These are phyloP conservation scores for Salmo trutta DNA, from an alignment of 2,797 vertebrate species.

Conservation along the genomic window DNA sequence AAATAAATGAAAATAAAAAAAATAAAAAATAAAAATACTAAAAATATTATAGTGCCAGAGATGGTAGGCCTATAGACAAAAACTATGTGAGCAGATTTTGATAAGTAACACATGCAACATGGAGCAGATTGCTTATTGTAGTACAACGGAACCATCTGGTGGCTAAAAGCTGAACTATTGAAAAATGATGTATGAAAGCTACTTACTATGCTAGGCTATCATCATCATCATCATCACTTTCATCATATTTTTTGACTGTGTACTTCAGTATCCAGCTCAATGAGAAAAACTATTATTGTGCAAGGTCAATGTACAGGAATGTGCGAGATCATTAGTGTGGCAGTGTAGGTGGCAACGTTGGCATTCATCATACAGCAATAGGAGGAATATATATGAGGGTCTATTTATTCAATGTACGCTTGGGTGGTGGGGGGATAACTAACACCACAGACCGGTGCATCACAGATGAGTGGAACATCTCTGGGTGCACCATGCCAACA, in stretches of 20 bases:
- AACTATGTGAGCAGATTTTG: neutral
- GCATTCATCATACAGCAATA: neutral
- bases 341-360: neutral
- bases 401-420: neutral
- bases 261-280: neutral
- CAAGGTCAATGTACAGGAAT: too few relatives aligned
- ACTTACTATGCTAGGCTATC: neutral
- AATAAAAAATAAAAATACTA: too few relatives aligned
- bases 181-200: neutral
- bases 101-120: neutral
- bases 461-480: too few relatives aligned
- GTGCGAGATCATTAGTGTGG: too few relatives aligned
- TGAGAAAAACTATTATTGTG: too few relatives aligned
- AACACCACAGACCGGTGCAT: too few relatives aligned
- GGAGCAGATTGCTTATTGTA: neutral
- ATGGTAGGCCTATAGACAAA: neutral
- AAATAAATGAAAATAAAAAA: too few relatives aligned
- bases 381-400: neutral
- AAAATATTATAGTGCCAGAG: neutral
- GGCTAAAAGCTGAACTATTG: neutral
- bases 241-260: neutral
- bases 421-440: too few relatives aligned
- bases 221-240: neutral
- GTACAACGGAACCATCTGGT: neutral
- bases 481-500: too few relatives aligned